A percentile compares a stretch with the other conserved stretches of the same genome.
These are phyloP conservation scores for Benitochromis conjunctus DNA, from an alignment of 2,113 vertebrate species.

Conservation along the genomic window DNA sequence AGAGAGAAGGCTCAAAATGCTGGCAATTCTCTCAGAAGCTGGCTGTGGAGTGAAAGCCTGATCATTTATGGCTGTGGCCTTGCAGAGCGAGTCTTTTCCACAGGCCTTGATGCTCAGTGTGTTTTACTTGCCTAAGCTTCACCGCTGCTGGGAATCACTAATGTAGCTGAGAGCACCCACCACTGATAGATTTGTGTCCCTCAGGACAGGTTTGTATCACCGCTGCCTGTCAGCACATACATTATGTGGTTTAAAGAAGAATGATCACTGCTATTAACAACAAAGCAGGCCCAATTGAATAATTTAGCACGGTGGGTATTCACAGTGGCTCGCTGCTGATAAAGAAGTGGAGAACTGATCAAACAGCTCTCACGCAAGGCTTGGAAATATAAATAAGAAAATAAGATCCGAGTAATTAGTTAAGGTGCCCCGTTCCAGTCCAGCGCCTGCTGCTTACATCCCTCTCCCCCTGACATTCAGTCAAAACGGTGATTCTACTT, in stretches of 20 bases:
- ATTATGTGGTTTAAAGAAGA: constrained; percentile 68
- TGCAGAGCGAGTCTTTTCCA: constrained; percentile 8
- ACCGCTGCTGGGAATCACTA: constrained; percentile 35
- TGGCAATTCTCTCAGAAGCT: not conserved
- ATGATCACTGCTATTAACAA: constrained; percentile 70
- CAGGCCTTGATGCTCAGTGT: constrained; percentile 23
- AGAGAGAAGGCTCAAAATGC: not conserved
- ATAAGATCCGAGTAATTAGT: constrained; percentile 46
- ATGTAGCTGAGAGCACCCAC: constrained; percentile 29
- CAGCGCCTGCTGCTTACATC: not conserved
- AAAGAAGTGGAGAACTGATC: constrained; percentile 43
- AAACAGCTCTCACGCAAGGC: constrained; percentile 19
- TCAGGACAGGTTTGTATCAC: constrained; percentile 57
- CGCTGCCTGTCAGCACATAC: constrained; percentile 61
- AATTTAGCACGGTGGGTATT: constrained; percentile 47
- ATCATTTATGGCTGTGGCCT: constrained; percentile 48
- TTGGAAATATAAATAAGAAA: constrained; percentile 51
- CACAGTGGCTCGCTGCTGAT: constrained; percentile 37
- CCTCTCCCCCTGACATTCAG: constrained; percentile 15
- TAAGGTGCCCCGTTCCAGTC: constrained; percentile 1
- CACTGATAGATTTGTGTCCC: constrained; percentile 64
- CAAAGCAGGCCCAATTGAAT: constrained; percentile 64
- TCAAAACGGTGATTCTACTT: constrained; percentile 34
- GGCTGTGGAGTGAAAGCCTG: not conserved
- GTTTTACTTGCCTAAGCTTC: constrained; percentile 36